Evolutionary conservation across 2,113 vertebrate genomes (phyloP), one percentile per base, ranked within the genome.

Genomic region (Rhineura floridana): DNA sequence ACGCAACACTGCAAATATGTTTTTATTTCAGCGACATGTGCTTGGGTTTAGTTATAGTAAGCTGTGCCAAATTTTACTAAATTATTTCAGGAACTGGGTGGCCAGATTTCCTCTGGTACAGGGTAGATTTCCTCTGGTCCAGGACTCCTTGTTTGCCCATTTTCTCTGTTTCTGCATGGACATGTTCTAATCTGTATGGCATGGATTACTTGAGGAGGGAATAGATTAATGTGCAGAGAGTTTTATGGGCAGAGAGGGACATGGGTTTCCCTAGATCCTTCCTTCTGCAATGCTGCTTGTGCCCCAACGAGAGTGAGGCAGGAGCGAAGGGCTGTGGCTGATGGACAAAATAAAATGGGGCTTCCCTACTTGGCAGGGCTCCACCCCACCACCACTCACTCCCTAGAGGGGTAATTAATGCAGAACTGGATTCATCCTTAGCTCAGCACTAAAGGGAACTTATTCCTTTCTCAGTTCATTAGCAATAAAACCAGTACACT

Each of bases 401-500:
- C 88, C 81, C 91, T 46, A 39, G 39, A 79, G 92, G 62, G 69
- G 82, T 92, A 90, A 93, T 93, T 93, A 93, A 83, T 83, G 73
- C 81, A 21, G 83, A 67, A 75, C 73, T 81, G 86, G 83, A 86
- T 93, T 90, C 90, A 91, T 89, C 87, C 88, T 81, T 79, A 82
- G 78, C 89, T 91, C 89, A 93, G 91, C 92, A 90, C 84, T 90
- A 90, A 88, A 86, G 67, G 78, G 81, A 93, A 75, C 78, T 70
- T 85, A 89, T 75, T 76, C 46, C 83, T 67, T 83, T 84, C 82
- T 91, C 88, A 88, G 19, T 23, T 89, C 62, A 81, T 86, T 83
- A 83, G 84, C 70, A 76, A 65, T 77, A 82, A 82, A 90, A 86
- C 36, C 79, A 89, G 87, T 82, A 72, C 87, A 84, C 25, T 42